These are phyloP conservation scores for Aphidius gifuensis DNA, from an alignment of 1,140 invertebrate species.

Conservation along the genomic window DNA sequence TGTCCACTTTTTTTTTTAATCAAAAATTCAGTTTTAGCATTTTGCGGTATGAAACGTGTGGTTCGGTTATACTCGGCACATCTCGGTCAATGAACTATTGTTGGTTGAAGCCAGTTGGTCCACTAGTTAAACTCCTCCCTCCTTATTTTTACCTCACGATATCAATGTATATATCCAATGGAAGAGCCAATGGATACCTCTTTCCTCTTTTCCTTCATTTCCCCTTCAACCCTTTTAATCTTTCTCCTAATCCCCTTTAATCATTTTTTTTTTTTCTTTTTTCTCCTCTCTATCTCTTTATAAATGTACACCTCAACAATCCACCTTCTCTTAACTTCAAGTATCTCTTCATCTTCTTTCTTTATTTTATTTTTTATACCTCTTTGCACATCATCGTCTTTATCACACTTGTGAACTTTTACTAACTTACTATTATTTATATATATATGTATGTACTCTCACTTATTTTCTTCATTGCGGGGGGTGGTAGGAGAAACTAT, in stretches of 20 bases:
- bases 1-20: no score
- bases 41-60: constrained; percentile 35
- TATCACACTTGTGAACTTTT: no score
- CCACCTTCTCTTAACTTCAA: no score
- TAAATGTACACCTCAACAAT: not conserved
- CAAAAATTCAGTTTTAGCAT: constrained; percentile 45
- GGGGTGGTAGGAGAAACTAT: no score
- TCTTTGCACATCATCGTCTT: no score
- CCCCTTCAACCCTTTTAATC: constrained; percentile 15
- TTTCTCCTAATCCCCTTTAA: constrained; percentile 21
- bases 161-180: no score
- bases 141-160: not conserved
- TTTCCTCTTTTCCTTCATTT: constrained; percentile 13
- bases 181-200: not conserved
- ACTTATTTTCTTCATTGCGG: no score
- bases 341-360: no score
- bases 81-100: constrained; percentile 56
- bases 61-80: constrained; percentile 58
- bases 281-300: constrained; percentile 9
- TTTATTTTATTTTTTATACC: no score
- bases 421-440: no score
- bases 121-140: constrained; percentile 39
- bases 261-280: constrained; percentile 22
- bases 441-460: no score
- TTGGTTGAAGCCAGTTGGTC: constrained; percentile 55